Base-by-base conservation (phyloP, 64 coral and sea anemone genomes). In the Trachythela sp. region DNA sequence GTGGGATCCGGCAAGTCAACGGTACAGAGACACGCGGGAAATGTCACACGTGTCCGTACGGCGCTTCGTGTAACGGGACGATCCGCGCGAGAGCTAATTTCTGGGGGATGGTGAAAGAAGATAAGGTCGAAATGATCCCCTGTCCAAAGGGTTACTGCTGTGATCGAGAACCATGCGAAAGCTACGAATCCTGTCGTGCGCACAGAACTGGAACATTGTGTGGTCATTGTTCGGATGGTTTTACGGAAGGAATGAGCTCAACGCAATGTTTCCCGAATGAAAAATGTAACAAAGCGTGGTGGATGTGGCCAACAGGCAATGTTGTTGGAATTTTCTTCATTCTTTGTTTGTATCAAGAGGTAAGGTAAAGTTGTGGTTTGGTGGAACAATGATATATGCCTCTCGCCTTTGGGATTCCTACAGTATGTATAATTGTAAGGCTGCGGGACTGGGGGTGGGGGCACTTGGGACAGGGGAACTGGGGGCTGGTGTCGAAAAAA, bases 141-240 rank as follows among this genome's bases (percentile, higher is more conserved):
- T 80, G 75, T 39, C 75, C 75, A 17, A 39, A 35, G 20, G 75
- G 75, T 80, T 80, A 80, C 75, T 80, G 75, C 37, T 80, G 75
- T 30, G 27, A 36, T 4, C 31, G 37, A 18, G 75, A 80, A 30
- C 31, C 75, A 30, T 80, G 75, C 30, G 75, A 80, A 1, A 39
- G 75, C 30, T 80, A 80, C 35, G 30, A 80, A 9, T 15, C 37
- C 6, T 80, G 75, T 18, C 26, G 30, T 35, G 6, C 33, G 7
- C 75, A 80, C 33, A 80, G 75, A 18, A 80, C 75, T 80, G 75
- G 75, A 5, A 80, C 75, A 11, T 29, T 80, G 9, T 80, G 75
- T 80, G 75, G 75, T 5, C 75, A 36, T 13, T 80, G 75, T 80
- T 20, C 8, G 26, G 75, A 80, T 9, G 75, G 75, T 5, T 80